phyloP scores from a whole-genome alignment of 64 coral and sea anemone genomes.

The Pocillopora damicornis region DNA sequence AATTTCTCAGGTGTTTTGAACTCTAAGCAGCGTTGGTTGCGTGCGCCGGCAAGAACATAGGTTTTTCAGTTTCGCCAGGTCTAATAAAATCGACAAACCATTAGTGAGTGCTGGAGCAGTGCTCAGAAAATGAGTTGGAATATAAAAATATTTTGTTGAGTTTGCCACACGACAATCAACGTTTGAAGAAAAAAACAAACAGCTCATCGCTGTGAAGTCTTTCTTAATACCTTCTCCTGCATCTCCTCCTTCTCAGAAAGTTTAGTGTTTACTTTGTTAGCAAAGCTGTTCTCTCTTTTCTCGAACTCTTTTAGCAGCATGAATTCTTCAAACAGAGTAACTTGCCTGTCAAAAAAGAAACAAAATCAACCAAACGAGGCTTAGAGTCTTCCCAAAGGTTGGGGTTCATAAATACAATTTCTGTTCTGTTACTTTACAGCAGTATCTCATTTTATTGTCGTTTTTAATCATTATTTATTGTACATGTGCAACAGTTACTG shows the following conservation, averaged over 20 bases:
- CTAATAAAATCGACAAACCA: no score
- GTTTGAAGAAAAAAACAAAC: background rate
- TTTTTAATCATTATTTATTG: no score
- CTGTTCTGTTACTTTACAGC: background rate
- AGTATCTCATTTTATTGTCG: background rate
- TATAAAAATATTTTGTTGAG: no score
- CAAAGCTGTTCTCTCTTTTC: slow-evolving; percentile 94
- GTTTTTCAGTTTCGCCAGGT: no score
- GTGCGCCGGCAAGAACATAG: no score
- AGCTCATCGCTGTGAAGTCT: background rate
- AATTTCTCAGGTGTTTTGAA: no score
- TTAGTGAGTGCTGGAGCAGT: no score
- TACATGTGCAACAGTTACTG: no score
- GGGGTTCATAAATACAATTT: background rate
- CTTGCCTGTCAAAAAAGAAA: slow-evolving; percentile 43
- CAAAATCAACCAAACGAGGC: background rate
- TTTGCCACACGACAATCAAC: no score
- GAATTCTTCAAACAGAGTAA: slow-evolving; percentile 96
- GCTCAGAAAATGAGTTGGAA: no score
- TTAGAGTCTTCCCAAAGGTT: background rate
- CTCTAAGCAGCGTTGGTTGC: no score
- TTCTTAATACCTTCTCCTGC: slow-evolving; percentile 79
- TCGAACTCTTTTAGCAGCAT: slow-evolving; percentile 98
- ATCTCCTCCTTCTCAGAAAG: slow-evolving; percentile 89
- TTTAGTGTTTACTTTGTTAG: slow-evolving; percentile 91